Conservation (phyloP, 2,113 vertebrate genomes). For the Oreotrochilus melanogaster region DNA sequence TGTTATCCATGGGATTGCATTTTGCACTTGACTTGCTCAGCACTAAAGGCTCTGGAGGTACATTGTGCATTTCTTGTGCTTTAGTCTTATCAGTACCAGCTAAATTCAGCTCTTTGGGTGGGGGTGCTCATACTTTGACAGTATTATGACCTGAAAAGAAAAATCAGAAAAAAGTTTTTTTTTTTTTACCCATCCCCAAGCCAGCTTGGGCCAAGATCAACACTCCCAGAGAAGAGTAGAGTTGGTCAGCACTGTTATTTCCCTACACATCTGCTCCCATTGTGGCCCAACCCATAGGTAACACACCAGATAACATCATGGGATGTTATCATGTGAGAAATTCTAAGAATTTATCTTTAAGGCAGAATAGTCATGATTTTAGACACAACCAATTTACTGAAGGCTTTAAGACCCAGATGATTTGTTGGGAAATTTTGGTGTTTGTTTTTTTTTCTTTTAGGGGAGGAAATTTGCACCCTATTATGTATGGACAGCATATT, state of each 20-base stretch:
- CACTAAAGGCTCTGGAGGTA: rapidly evolving
- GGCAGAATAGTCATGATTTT: neutral
- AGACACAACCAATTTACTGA: neutral
- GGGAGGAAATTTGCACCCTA: neutral
- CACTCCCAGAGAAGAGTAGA: rapidly evolving
- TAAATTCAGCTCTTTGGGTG: neutral
- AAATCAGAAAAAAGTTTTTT: neutral
- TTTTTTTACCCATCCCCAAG: neutral
- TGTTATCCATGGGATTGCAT: too few species aligned
- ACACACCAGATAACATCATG: neutral
- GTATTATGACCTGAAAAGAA: neutral
- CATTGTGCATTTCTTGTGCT: rapidly evolving
- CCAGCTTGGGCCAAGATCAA: rapidly evolving
- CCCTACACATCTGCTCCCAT: neutral
- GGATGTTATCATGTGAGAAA: too few species aligned
- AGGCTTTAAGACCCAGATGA: neutral
- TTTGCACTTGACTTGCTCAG: neutral
- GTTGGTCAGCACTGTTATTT: neutral
- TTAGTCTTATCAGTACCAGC: neutral
- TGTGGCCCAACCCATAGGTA: neutral
- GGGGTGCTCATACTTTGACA: neutral
- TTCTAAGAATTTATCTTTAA: too few species aligned
- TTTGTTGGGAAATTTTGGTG: too few species aligned
- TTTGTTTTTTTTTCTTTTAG: too few species aligned
- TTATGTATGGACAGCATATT: neutral